Conservation (phyloP, 2,113 vertebrate species). For the Ploceus nigricollis region DNA sequence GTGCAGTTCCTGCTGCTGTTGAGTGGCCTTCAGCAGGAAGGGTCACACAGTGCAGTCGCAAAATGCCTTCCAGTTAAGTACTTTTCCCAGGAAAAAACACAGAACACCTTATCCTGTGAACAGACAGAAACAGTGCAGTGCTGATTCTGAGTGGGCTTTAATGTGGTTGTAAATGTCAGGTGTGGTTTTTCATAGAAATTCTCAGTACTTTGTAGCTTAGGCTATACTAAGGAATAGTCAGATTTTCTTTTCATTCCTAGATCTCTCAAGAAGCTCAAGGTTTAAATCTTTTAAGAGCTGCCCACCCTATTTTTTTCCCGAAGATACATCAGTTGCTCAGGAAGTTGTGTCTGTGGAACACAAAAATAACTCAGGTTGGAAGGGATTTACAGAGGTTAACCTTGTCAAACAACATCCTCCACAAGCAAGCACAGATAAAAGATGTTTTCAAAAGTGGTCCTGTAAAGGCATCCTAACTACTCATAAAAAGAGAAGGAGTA, state of each 20-base stretch:
- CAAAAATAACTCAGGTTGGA: not conserved
- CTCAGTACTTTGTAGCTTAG: not conserved
- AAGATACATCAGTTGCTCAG: not conserved
- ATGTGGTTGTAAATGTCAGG: not conserved
- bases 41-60: not conserved
- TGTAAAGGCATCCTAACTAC: not conserved
- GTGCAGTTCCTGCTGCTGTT: not conserved
- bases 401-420: not conserved
- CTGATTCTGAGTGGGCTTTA: not conserved
- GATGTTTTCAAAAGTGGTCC: not conserved
- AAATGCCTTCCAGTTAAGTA: not conserved
- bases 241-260: not conserved
- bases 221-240: not conserved
- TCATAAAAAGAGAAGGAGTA: not conserved
- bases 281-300: not conserved
- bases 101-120: not conserved
- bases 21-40: not conserved
- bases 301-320: not conserved
- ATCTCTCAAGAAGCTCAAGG: not conserved
- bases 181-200: not conserved
- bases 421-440: not conserved
- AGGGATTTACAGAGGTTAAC: not conserved
- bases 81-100: not conserved
- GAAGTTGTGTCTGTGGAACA: not conserved
- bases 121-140: not conserved